These are phyloP conservation scores for Neocrepidodera transversa DNA, from an alignment of 2,888 invertebrate species.

Conservation along the genomic window DNA sequence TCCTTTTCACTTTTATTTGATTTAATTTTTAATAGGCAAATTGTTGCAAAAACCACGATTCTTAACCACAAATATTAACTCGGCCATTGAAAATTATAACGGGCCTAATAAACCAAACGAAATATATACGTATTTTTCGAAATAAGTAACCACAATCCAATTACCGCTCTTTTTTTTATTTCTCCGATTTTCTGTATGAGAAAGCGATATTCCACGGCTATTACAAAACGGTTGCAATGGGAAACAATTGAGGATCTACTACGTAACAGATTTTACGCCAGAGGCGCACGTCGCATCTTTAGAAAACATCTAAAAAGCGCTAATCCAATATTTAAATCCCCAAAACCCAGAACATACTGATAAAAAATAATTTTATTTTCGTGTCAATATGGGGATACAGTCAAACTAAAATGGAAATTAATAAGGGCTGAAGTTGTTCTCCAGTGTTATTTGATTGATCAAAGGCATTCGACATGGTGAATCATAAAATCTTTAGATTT, in stretches of 20 bases:
- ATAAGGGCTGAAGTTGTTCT: too few species aligned
- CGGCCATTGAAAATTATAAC: slow-evolving; percentile 17
- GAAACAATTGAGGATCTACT: slow-evolving; percentile 25
- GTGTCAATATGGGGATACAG: too few species aligned
- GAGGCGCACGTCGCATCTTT: slow-evolving; percentile 8
- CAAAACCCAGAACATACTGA: too few species aligned
- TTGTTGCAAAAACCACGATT: slow-evolving; percentile 21
- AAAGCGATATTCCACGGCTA: slow-evolving; percentile 39
- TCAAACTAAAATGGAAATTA: too few species aligned
- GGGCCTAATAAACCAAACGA: slow-evolving; percentile 19
- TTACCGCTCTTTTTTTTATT: slow-evolving; percentile 27
- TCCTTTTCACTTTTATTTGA: slow-evolving; percentile 7
- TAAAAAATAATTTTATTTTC: too few species aligned
- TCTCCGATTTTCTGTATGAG: slow-evolving; percentile 37
- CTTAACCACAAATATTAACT: slow-evolving; percentile 10
- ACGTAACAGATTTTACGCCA: slow-evolving; percentile 1
- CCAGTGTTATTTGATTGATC: too few species aligned
- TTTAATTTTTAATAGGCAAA: slow-evolving; percentile 5
- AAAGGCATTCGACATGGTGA: too few species aligned
- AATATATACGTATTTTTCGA: slow-evolving; percentile 22
- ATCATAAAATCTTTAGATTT: too few species aligned
- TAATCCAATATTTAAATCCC: too few species aligned
- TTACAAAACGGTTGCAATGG: slow-evolving; percentile 35
- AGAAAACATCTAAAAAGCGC: too few species aligned
- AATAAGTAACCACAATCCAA: slow-evolving; percentile 35